Evolutionary conservation across 1,140 invertebrate genomes (phyloP), one percentile per base, ranked within the genome.

Genomic region (Drosophila kanapiae): DNA sequence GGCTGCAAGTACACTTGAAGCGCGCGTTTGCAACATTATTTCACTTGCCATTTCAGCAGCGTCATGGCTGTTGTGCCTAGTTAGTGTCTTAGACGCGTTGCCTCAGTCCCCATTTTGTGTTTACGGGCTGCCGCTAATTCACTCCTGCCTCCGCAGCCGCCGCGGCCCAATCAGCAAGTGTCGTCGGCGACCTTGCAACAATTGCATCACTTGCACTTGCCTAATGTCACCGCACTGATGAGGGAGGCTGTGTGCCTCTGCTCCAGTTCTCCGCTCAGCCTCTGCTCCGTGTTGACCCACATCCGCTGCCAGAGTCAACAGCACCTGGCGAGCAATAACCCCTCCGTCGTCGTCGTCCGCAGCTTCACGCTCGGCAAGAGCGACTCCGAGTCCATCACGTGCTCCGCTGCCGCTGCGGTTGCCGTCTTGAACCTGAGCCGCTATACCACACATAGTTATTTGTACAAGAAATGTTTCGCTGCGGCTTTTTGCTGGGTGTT

Each of bases 241-340:
- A 18, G 35, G 57, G 74, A 59, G 61, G 62, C 47, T 53, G 56
- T 42, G 49, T 18, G 45, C 16, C 16, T 56, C 51, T 57, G 63
- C 75, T 69, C 74, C 63, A 85, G 43, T 84, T 79, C 56, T 74
- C 57, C 58, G 40, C 51, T 53, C 64, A 45, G 48, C 38, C 29
- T 16, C 38, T 11, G 49, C 56, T 53, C 49, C 40, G 11, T 16
- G n/a, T 11, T 65, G 49, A 64, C 80, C 76, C 72, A 68, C 68
- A 78, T 79, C 72, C 70, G 16, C 14, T 31, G 67, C 51, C 61
- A 54, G 43, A 64, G 80, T 53, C 60, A 61, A 59, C 72, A 68
- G 62, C 67, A 62, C 48, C 68, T 58, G 57, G 80, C 83, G 83
- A 84, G 80, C 83, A 87, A 87, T 82, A 88, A 87, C 80, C 83